Conservation (phyloP, 2,888 invertebrate genomes). For the Epinotia demarniana region DNA sequence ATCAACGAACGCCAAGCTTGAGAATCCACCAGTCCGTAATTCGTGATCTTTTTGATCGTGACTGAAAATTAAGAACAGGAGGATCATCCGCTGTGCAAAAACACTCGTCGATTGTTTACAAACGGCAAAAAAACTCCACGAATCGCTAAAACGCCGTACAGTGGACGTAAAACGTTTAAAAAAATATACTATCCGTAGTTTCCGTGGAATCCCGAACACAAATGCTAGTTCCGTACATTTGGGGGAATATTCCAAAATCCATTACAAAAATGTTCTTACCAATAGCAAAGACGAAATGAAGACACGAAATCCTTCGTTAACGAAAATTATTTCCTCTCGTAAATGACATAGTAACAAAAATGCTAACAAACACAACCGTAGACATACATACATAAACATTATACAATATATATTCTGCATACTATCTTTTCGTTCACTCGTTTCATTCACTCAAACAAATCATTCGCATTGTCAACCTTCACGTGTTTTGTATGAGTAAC, state of each 20-base stretch:
- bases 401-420: slow-evolving; percentile 32
- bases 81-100: slow-evolving; percentile 7
- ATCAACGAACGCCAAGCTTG: background rate
- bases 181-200: slow-evolving; percentile 63
- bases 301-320: slow-evolving; percentile 62
- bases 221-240: slow-evolving; percentile 55
- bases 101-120: slow-evolving; percentile 16
- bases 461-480: slow-evolving; percentile 24
- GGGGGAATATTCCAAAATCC: slow-evolving; percentile 62
- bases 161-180: slow-evolving; percentile 66
- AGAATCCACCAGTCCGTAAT: slow-evolving; percentile 1
- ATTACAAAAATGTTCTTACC: slow-evolving; percentile 48
- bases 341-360: slow-evolving; percentile 73
- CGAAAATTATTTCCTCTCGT: slow-evolving; percentile 66
- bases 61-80: background rate
- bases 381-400: slow-evolving; percentile 52
- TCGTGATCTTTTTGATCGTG: background rate
- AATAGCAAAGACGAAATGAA: slow-evolving; percentile 48
- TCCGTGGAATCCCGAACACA: slow-evolving; percentile 61
- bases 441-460: slow-evolving; percentile 15
- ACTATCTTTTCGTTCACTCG: slow-evolving; percentile 20
- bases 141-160: slow-evolving; percentile 40
- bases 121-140: slow-evolving; percentile 34
- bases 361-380: slow-evolving; percentile 74
- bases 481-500: slow-evolving; percentile 10